Percentiles rank a stretch among this genome's conserved stretches.
Conservation (phyloP, 2,113 vertebrate genomes). For the Lasiurus borealis region DNA sequence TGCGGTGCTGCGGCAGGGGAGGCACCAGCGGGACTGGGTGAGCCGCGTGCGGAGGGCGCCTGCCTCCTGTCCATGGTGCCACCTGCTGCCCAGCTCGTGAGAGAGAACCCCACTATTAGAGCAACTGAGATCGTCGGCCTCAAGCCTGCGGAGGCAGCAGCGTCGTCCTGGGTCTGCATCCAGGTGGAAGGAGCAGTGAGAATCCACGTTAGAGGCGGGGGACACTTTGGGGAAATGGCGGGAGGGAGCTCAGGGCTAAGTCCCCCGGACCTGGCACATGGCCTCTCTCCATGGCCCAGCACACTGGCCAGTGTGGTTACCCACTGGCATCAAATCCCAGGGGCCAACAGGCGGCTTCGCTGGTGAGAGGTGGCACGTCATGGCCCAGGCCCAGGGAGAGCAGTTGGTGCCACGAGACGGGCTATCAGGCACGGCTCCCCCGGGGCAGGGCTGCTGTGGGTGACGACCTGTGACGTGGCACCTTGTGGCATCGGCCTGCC, state of each 20-base stretch:
- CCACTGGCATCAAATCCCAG: background rate
- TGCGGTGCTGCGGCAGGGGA: too few relatives aligned
- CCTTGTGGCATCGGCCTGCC: background rate
- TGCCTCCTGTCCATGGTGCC: too few relatives aligned
- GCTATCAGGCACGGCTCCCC: background rate
- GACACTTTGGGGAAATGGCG: background rate
- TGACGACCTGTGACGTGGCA: background rate
- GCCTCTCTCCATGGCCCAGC: background rate
- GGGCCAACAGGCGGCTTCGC: background rate
- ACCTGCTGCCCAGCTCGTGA: background rate
- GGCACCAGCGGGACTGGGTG: too few relatives aligned
- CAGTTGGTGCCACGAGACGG: background rate
- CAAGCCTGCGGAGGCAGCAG: background rate
- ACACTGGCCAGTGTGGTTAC: background rate
- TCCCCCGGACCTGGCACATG: background rate
- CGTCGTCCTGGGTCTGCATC: background rate
- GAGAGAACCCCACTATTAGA: background rate
- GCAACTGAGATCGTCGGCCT: background rate
- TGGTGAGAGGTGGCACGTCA: background rate
- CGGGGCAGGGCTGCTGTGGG: too few relatives aligned
- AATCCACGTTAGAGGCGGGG: background rate
- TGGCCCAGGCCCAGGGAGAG: background rate
- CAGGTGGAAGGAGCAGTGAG: background rate
- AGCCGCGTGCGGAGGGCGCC: background rate
- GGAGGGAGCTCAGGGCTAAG: background rate